Conservation (phyloP, 2,888 invertebrate genomes). For the Plebejus anna region DNA sequence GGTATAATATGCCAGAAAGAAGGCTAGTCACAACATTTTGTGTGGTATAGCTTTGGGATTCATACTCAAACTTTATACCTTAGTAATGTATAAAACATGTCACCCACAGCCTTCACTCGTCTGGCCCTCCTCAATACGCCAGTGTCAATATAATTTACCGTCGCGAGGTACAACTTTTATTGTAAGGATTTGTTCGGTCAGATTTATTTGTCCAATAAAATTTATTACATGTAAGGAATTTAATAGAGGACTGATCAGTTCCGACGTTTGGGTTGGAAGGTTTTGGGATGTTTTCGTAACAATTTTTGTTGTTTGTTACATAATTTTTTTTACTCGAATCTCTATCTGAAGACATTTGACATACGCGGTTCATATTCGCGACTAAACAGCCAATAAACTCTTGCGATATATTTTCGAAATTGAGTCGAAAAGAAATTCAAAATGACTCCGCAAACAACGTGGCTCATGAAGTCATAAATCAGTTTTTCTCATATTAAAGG, state of each 20-base stretch:
- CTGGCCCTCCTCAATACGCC: slow-evolving; percentile 20
- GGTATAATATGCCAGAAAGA: too few relatives aligned
- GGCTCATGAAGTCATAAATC: too few relatives aligned
- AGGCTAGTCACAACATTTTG: too few relatives aligned
- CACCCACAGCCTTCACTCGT: slow-evolving; percentile 1
- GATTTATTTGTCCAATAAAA: slow-evolving; percentile 19
- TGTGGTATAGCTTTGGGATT: not conserved
- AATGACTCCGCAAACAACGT: too few relatives aligned
- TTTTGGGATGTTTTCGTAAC: not conserved
- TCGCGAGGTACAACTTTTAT: slow-evolving; percentile 14
- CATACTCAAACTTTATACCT: too few relatives aligned
- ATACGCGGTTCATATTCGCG: not conserved
- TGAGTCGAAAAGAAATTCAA: too few relatives aligned
- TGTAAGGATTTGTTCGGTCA: slow-evolving; percentile 6
- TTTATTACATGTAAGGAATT: slow-evolving; percentile 3
- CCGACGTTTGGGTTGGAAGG: not conserved
- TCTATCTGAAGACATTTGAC: not conserved
- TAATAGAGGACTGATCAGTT: slow-evolving; percentile 7
- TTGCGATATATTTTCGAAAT: too few relatives aligned
- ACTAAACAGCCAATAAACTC: too few relatives aligned
- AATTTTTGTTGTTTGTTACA: not conserved
- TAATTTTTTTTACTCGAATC: not conserved
- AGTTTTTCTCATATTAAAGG: too few relatives aligned
- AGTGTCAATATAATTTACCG: slow-evolving; percentile 25
- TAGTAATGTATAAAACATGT: not conserved